Conservation (phyloP, 2,888 invertebrate genomes). For the Zelleria hepariella region DNA sequence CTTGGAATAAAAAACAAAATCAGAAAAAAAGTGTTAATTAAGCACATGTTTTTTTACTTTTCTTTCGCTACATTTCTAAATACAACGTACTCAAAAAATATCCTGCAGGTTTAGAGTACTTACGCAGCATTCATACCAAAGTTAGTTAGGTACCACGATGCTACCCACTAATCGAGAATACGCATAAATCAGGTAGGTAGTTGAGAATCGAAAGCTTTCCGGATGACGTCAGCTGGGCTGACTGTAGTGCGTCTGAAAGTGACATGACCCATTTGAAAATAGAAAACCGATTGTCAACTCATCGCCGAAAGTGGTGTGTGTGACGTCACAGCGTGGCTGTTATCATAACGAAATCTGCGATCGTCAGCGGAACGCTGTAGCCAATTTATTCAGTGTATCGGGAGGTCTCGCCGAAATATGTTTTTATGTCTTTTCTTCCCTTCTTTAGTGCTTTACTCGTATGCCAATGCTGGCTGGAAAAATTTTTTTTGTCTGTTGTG, state of each 20-base stretch:
- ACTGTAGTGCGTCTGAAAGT: neutral
- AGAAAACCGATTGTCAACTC: conserved; percentile 1
- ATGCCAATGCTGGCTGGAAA: too few species aligned
- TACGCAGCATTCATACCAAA: too few species aligned
- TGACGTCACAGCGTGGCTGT: neutral
- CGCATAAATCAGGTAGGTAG: neutral
- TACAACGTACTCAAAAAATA: too few species aligned
- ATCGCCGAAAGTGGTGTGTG: neutral
- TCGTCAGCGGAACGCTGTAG: neutral
- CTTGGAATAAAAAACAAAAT: too few species aligned
- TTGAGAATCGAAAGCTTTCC: neutral
- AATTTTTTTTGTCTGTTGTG: too few species aligned
- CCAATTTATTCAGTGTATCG: neutral
- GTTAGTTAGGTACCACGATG: too few species aligned
- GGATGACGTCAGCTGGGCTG: neutral
- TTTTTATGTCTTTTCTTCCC: neutral
- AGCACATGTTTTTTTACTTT: too few species aligned
- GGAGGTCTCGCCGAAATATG: neutral
- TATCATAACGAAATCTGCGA: neutral
- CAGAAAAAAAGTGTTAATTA: too few species aligned
- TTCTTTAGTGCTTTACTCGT: neutral
- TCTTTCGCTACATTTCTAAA: too few species aligned
- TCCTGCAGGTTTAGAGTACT: too few species aligned
- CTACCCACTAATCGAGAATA: too few species aligned
- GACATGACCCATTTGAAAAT: conserved; percentile 1